phyloP scores from a whole-genome alignment of 1,140 invertebrate genomes.

The Chelonus insularis region DNA sequence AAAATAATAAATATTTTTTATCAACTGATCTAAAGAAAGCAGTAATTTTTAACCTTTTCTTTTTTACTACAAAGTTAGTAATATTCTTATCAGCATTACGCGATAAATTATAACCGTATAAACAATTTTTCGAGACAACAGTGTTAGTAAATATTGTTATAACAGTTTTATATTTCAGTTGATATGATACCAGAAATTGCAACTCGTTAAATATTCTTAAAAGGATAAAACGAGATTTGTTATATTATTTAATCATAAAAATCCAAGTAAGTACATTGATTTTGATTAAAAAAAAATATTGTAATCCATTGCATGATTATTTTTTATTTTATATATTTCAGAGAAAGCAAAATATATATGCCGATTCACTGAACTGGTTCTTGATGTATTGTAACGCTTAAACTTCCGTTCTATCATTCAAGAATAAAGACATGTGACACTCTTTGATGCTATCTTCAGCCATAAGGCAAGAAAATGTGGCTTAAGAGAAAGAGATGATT shows the following conservation, averaged over 20 bases:
- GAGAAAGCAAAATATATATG: background rate
- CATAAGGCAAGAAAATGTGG: background rate
- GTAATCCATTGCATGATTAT: too few relatives aligned
- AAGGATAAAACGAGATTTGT: background rate
- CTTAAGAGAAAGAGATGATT: too few relatives aligned
- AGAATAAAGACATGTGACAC: background rate
- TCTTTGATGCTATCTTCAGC: constrained; percentile 4
- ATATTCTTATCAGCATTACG: background rate
- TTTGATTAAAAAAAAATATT: too few relatives aligned
- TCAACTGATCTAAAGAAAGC: too few relatives aligned
- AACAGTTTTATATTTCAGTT: background rate
- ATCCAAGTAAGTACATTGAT: background rate
- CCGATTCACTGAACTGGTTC: background rate
- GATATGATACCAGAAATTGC: background rate
- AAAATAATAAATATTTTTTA: too few relatives aligned
- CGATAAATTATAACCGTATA: background rate
- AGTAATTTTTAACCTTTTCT: too few relatives aligned
- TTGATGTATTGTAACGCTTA: background rate
- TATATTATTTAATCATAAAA: background rate
- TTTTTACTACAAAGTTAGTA: too few relatives aligned
- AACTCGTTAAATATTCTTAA: background rate
- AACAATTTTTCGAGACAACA: background rate
- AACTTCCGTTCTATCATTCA: background rate
- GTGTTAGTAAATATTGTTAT: background rate
- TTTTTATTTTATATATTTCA: background rate